Conservation (phyloP, 2,888 invertebrate species). For the Netelia virgata region DNA sequence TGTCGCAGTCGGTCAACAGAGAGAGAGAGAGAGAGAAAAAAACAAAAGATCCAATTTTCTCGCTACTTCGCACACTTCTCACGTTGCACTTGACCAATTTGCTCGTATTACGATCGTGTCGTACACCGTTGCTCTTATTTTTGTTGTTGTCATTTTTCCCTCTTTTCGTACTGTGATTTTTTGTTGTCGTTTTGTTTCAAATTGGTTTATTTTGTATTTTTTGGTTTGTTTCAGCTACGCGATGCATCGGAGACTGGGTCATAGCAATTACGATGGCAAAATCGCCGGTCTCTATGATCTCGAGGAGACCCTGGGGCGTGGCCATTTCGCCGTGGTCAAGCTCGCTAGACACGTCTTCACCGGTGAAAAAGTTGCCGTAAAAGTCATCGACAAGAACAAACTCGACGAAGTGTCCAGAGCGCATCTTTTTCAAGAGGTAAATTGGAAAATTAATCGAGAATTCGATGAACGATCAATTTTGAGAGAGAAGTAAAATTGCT, state of each 20-base stretch:
- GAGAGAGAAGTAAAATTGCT: neutral
- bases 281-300: slow-evolving; percentile 99
- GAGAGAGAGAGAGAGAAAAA: slow-evolving; percentile 11
- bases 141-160: neutral
- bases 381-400: slow-evolving; percentile 99
- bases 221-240: slow-evolving; percentile 66
- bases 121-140: slow-evolving; percentile 2
- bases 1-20: slow-evolving; percentile 2
- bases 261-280: slow-evolving; percentile 91
- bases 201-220: neutral
- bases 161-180: neutral
- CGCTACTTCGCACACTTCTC: slow-evolving; percentile 5
- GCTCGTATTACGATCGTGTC: neutral
- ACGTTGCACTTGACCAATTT: slow-evolving; percentile 25
- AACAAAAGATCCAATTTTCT: slow-evolving; percentile 19
- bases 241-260: slow-evolving; percentile 81
- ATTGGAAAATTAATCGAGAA: slow-evolving; percentile 72
- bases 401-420: slow-evolving; percentile 97
- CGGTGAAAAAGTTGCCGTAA: slow-evolving; percentile 98
- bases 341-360: slow-evolving; percentile 99
- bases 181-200: too few relatives aligned
- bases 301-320: slow-evolving; percentile 98
- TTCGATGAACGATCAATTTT: neutral
- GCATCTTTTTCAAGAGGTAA: slow-evolving; percentile 98
- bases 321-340: slow-evolving; percentile 99